These are phyloP conservation scores for Sphinx pinastri DNA, from an alignment of 2,888 invertebrate genomes.

Conservation along the genomic window DNA sequence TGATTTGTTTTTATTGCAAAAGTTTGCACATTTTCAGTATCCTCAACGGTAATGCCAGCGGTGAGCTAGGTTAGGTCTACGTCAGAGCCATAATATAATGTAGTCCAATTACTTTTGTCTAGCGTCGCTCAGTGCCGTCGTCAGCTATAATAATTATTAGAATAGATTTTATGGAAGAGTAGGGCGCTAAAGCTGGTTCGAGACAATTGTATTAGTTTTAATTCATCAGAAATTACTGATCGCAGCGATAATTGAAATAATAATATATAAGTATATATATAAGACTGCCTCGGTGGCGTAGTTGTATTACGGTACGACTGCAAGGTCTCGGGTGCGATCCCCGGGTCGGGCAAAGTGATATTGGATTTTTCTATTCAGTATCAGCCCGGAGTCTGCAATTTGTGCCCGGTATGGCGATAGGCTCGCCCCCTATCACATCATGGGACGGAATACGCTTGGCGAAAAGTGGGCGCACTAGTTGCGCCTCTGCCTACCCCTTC, in stretches of 20 bases:
- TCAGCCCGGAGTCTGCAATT: too few species aligned
- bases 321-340: too few species aligned
- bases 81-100: constrained; percentile 36
- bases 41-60: constrained; percentile 53
- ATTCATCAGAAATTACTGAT: background rate
- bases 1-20: constrained; percentile 79
- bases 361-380: too few species aligned
- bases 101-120: constrained; percentile 27
- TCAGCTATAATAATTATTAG: background rate
- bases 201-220: background rate
- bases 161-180: background rate
- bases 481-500: too few species aligned
- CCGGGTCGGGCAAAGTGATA: too few species aligned
- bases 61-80: constrained; percentile 44
- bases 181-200: background rate
- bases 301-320: too few species aligned
- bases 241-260: background rate
- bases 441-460: too few species aligned
- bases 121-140: background rate
- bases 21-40: constrained; percentile 70
- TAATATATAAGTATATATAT: too few species aligned
- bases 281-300: too few species aligned
- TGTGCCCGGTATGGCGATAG: too few species aligned
- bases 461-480: too few species aligned
- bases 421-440: too few species aligned